A percentile compares a stretch with the other conserved stretches of the same genome.
phyloP scores from a whole-genome alignment of 30 jellyfish, hydroid and myxozoan species.

The Calvadosia cruxmelitensis region DNA sequence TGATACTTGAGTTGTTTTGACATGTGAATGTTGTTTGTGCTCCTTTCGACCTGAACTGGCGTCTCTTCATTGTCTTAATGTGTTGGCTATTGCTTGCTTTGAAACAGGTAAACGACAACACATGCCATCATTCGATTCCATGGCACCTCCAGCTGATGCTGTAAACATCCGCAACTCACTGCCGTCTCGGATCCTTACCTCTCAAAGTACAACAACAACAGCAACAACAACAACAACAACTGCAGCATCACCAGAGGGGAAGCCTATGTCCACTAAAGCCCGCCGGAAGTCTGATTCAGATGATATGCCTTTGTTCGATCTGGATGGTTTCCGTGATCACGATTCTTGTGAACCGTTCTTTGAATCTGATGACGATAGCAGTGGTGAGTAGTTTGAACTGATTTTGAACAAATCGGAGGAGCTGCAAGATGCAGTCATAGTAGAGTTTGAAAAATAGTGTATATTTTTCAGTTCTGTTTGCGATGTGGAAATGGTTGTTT shows the following conservation, averaged over 20 bases:
- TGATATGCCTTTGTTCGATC: conserved; percentile 78
- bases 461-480: too few relatives aligned
- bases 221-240: neutral
- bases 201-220: neutral
- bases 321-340: conserved; percentile 85
- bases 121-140: neutral
- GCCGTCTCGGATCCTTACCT: neutral
- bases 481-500: too few relatives aligned
- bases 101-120: neutral
- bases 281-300: conserved; percentile 23
- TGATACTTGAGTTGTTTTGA: too few relatives aligned
- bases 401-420: too few relatives aligned
- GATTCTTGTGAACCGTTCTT: conserved; percentile 68
- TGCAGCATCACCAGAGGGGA: neutral
- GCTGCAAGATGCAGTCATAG: too few relatives aligned
- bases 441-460: too few relatives aligned
- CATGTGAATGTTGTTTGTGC: too few relatives aligned
- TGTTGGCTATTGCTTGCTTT: neutral
- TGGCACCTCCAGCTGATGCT: neutral
- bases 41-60: too few relatives aligned
- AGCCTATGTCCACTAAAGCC: neutral
- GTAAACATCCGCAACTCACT: neutral
- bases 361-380: conserved; percentile 93
- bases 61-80: neutral
- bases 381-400: conserved; percentile 54